Conservation (phyloP, 2,113 vertebrate genomes). For the Numida meleagris region DNA sequence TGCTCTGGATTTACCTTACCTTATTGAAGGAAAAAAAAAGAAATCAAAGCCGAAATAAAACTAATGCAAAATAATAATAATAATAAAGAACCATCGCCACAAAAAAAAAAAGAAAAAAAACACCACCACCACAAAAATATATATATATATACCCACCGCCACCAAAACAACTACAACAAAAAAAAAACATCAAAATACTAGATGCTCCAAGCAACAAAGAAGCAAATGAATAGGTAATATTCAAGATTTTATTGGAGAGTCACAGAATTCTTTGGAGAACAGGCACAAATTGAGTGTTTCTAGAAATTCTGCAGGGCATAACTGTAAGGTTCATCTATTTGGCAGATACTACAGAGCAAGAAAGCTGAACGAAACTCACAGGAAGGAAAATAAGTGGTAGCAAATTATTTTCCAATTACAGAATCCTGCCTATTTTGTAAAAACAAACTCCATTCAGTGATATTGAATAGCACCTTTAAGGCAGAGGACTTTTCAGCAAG, state of each 20-base stretch:
- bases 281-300: not conserved
- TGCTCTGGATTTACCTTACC: not conserved
- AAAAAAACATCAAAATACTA: not conserved
- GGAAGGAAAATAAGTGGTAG: not conserved
- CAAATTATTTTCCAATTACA: not conserved
- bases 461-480: not conserved
- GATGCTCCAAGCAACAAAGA: not conserved
- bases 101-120: not conserved
- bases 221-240: not conserved
- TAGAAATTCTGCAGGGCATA: not conserved
- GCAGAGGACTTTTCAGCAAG: not conserved
- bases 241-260: not conserved
- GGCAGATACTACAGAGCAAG: not conserved
- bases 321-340: not conserved
- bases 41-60: not conserved
- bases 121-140: no score
- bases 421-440: not conserved
- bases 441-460: conserved; percentile 1
- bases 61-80: not conserved
- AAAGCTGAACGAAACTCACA: not conserved
- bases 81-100: no score
- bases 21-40: not conserved
- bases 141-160: no score
- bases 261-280: not conserved
- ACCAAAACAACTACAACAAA: not conserved